These are phyloP conservation scores for Cygnus atratus DNA, from an alignment of 2,113 vertebrate species.

Conservation along the genomic window DNA sequence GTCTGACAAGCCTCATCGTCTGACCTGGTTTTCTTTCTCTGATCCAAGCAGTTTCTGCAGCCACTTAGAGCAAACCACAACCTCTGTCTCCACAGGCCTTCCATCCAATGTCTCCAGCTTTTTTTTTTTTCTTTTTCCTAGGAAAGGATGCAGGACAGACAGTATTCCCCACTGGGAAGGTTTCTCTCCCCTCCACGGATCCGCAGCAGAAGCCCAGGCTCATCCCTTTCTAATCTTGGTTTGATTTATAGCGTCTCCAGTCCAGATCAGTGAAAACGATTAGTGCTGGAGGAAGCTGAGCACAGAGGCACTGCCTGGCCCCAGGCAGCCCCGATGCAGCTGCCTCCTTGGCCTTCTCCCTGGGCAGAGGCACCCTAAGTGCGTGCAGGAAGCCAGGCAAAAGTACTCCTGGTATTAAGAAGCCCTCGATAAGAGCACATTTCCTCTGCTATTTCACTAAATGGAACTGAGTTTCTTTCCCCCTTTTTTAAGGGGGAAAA, in stretches of 20 bases:
- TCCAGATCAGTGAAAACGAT: neutral
- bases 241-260: neutral
- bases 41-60: neutral
- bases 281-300: neutral
- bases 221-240: neutral
- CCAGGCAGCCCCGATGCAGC: accelerated
- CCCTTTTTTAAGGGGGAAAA: neutral
- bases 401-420: neutral
- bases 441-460: neutral
- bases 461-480: neutral
- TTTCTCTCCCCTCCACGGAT: neutral
- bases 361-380: neutral
- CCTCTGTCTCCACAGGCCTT: neutral
- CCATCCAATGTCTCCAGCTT: neutral
- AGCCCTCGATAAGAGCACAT: accelerated
- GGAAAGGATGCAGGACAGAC: neutral
- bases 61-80: neutral
- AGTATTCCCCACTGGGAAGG: neutral
- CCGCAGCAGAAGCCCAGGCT: neutral
- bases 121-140: neutral
- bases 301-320: neutral
- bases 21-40: no score
- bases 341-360: neutral
- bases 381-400: neutral
- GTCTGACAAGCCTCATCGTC: no score